Conservation (phyloP, 2,888 invertebrate genomes). For the Euzophera pinguis region DNA sequence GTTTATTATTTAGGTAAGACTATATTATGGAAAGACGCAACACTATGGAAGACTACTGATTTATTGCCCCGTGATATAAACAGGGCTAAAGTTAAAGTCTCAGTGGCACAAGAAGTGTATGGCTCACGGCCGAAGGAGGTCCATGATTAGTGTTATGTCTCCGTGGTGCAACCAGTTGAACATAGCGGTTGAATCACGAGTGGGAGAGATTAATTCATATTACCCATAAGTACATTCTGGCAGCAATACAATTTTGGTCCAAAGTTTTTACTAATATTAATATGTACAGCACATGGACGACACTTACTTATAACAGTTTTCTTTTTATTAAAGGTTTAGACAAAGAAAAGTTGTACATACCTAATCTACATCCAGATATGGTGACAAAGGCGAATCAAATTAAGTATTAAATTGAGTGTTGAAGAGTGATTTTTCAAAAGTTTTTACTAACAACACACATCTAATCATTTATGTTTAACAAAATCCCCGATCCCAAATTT, state of each 20-base stretch:
- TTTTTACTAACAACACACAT: conserved; percentile 34
- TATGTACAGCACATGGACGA: background rate
- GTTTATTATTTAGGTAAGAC: conserved; percentile 86
- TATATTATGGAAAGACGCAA: too few species aligned
- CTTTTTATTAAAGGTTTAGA: conserved; percentile 65
- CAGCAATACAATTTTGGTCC: too few species aligned
- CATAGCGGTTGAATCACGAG: too few species aligned
- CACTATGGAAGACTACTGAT: too few species aligned
- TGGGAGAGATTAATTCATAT: too few species aligned
- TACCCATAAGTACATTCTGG: too few species aligned
- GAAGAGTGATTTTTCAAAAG: conserved; percentile 47
- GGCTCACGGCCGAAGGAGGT: too few species aligned
- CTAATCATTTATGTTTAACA: background rate
- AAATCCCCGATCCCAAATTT: background rate
- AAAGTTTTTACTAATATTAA: background rate
- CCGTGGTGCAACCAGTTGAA: too few species aligned
- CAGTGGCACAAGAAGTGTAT: too few species aligned
- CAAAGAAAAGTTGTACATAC: conserved; percentile 52
- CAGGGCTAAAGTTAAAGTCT: too few species aligned
- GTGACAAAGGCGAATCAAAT: conserved; percentile 67
- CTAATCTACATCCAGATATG: conserved; percentile 65
- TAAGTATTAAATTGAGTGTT: conserved; percentile 65
- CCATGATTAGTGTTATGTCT: too few species aligned
- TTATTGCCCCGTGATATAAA: too few species aligned
- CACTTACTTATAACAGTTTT: conserved; percentile 27